A percentile compares a stretch with the other conserved stretches of the same genome.
These are phyloP conservation scores for Darevskia mixta DNA, from an alignment of 2,797 vertebrate genomes.

Conservation along the genomic window DNA sequence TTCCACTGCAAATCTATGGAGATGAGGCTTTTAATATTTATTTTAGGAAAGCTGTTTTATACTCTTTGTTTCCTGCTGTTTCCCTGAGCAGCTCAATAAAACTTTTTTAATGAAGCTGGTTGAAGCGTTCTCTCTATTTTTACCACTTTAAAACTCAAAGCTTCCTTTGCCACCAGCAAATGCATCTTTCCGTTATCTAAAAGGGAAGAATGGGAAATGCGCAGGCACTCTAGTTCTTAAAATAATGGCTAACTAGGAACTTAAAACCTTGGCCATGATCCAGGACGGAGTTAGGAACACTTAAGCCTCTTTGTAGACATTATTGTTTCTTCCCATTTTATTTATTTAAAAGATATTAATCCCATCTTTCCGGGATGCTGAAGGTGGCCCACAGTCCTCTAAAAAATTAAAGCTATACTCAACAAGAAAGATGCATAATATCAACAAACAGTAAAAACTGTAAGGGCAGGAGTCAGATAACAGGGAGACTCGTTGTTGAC, in stretches of 20 bases:
- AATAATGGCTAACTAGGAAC: conserved; percentile 14
- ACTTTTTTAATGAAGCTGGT: conserved; percentile 67
- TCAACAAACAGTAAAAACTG: background rate
- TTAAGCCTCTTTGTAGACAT: background rate
- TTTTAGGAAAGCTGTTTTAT: conserved; percentile 67
- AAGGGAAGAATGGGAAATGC: background rate
- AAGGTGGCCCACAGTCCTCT: background rate
- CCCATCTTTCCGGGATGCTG: background rate
- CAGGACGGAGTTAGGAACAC: background rate
- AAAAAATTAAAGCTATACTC: background rate
- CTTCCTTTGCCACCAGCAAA: conserved; percentile 16
- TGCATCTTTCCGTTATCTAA: conserved; percentile 17
- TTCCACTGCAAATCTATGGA: conserved; percentile 64
- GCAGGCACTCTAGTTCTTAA: background rate
- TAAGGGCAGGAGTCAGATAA: background rate
- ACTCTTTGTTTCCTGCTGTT: conserved; percentile 71
- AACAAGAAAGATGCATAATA: background rate
- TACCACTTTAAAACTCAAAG: conserved; percentile 51
- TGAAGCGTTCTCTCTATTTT: conserved; percentile 56
- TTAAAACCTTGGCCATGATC: background rate
- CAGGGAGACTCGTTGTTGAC: background rate
- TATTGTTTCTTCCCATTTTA: background rate
- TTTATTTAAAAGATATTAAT: conserved; percentile 20
- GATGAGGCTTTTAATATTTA: conserved; percentile 76
- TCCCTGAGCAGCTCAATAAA: conserved; percentile 66